A percentile compares a stretch with the other conserved stretches of the same genome.
phyloP scores from a whole-genome alignment of 2,113 vertebrate genomes.

The Shinisaurus crocodilurus region DNA sequence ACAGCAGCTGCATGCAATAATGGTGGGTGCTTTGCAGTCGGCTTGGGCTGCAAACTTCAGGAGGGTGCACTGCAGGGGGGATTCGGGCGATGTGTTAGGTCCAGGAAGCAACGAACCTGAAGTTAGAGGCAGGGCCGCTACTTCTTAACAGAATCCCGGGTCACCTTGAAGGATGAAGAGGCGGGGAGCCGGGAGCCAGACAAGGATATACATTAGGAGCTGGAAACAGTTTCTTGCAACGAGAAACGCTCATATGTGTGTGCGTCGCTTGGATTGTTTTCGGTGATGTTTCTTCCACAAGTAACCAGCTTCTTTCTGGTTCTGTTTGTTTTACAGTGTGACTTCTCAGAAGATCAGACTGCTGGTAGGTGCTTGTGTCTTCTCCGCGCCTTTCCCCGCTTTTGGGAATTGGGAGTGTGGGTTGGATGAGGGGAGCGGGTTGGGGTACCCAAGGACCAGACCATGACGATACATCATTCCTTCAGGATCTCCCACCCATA shows the following conservation, averaged over 20 bases:
- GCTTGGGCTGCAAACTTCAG: background rate
- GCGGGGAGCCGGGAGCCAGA: background rate
- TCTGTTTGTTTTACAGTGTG: slow-evolving; percentile 84
- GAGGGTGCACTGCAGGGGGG: slow-evolving; percentile 43
- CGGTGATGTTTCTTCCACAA: slow-evolving; percentile 33
- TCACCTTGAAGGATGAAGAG: slow-evolving; percentile 2
- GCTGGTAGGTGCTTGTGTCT: slow-evolving; percentile 79
- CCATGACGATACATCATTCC: background rate
- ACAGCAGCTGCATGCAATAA: background rate
- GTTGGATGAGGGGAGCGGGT: background rate
- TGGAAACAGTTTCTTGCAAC: background rate
- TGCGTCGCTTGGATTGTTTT: background rate
- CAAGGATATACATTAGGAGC: background rate
- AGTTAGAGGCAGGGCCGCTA: too few species aligned
- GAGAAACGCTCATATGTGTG: background rate
- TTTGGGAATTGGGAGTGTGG: background rate
- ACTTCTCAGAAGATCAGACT: slow-evolving; percentile 93
- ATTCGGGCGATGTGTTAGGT: background rate
- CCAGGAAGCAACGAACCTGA: background rate
- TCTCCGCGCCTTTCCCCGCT: background rate
- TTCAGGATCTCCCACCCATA: background rate
- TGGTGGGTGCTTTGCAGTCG: slow-evolving; percentile 4
- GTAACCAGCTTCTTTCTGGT: slow-evolving; percentile 10
- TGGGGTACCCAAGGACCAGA: background rate
- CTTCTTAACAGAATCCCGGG: background rate